These are phyloP conservation scores for Gryllus bimaculatus DNA, from an alignment of 1,140 invertebrate species.

Conservation along the genomic window DNA sequence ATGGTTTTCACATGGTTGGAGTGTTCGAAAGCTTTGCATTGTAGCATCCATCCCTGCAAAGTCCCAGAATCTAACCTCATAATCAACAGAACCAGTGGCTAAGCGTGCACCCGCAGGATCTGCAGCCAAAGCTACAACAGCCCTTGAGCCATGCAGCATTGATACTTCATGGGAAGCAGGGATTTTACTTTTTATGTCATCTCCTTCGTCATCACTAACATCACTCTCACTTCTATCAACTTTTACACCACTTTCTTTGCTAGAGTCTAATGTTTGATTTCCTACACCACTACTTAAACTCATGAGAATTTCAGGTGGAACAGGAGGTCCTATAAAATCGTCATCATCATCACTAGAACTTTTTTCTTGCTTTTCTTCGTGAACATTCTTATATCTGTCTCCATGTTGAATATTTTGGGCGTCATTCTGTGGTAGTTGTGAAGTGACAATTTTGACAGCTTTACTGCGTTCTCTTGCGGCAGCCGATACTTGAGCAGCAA, in stretches of 20 bases:
- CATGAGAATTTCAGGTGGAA: conserved; percentile 33
- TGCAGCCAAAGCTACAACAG: conserved; percentile 75
- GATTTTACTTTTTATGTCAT: conserved; percentile 50
- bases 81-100: conserved; percentile 88
- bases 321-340: conserved; percentile 48
- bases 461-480: conserved; percentile 29
- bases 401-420: not conserved
- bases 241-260: conserved; percentile 31
- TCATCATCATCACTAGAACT: conserved; percentile 36
- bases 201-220: conserved; percentile 42
- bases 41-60: conserved; percentile 95
- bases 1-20: conserved; percentile 91
- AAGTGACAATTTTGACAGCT: conserved; percentile 31
- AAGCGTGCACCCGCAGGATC: conserved; percentile 89
- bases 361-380: conserved; percentile 26
- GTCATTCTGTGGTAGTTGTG: not conserved
- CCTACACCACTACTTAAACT: conserved; percentile 16
- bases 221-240: conserved; percentile 31
- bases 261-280: conserved; percentile 24
- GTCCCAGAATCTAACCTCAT: conserved; percentile 95
- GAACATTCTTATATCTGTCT: no score
- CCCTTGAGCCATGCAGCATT: conserved; percentile 77
- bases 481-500: conserved; percentile 38
- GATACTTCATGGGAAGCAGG: conserved; percentile 71
- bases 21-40: conserved; percentile 79